Evolutionary conservation across 1,140 invertebrate species (phyloP), one percentile per base, ranked within the genome.

Genomic region (Trichoplusia ni): DNA sequence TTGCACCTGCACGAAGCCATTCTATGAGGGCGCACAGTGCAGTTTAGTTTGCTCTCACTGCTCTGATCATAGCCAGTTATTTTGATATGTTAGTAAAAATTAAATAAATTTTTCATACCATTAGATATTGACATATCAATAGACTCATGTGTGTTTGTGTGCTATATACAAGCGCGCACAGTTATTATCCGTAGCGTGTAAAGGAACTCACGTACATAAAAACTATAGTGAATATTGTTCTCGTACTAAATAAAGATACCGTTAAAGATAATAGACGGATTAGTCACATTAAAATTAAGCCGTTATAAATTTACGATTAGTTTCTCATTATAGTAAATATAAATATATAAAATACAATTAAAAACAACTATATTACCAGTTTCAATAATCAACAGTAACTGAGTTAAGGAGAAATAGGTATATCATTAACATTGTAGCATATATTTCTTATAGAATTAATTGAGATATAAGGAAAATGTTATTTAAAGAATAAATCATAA

Each of bases 81-180:
- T 62, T 23, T 44, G 56, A 60, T 60, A 46, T 60, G 53, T 46
- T 46, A 38, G 51, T 54, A 54, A 37, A 47, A 54, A 54, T 54
- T 33, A 54, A 54, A 35, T 54, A 21, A 19, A 35, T 54, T 54
- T 38, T 38, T 35, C 33, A 54, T 54, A 21, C 27, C 51, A 16
- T 40, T 25, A 6, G 29, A 21, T 38, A 54, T 25, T 25, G 38
- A 23, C 19, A 40, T 25, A 54, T 53, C 0, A 49, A 51, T 19
- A 13, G 19, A 9, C 13, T 31, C 13, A 47, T 23, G 33, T 27
- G 11, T 25, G 35, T 23, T 25, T 27, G 11, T 25, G 35, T 23
- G 16, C 35, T 40, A 21, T 37, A 54, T 37, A 40, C 7, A 38
- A 54, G 29, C 14, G 47, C 19, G 27, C 21, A 54, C 13, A 54